A percentile compares a stretch with the other conserved stretches of the same genome.
These are phyloP conservation scores for Vulpes vulpes DNA, from an alignment of 2,113 vertebrate genomes.

Conservation along the genomic window DNA sequence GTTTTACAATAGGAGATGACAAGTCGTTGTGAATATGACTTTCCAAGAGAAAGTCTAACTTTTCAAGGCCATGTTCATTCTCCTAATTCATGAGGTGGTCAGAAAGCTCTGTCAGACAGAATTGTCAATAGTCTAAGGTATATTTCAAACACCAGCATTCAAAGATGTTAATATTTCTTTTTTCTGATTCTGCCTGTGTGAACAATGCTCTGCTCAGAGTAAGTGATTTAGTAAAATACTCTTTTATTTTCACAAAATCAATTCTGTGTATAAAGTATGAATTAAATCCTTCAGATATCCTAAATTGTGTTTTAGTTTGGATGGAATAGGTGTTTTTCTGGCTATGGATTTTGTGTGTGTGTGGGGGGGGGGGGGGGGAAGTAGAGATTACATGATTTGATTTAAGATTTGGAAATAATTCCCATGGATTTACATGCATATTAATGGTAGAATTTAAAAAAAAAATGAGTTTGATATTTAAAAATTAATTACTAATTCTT, in stretches of 20 bases:
- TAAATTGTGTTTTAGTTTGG: slow-evolving; percentile 37
- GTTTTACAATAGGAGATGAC: slow-evolving; percentile 70
- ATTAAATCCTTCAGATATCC: slow-evolving; percentile 19
- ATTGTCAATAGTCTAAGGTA: neutral
- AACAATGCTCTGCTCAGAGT: neutral
- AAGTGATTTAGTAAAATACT: slow-evolving; percentile 7
- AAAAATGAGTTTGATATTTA: slow-evolving; percentile 22
- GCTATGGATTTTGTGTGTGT: neutral
- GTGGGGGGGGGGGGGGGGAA: neutral
- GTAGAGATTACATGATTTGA: neutral
- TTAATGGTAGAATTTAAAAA: neutral
- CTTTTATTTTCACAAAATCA: slow-evolving; percentile 53
- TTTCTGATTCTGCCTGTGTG: slow-evolving; percentile 35
- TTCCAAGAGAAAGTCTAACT: slow-evolving; percentile 55
- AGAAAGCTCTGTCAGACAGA: slow-evolving; percentile 45
- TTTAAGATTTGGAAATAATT: slow-evolving; percentile 46
- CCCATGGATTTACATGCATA: neutral
- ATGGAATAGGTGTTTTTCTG: neutral
- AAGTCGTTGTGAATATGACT: slow-evolving; percentile 59
- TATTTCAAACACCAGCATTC: slow-evolving; percentile 15
- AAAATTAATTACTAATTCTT: slow-evolving; percentile 39
- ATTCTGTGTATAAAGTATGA: slow-evolving; percentile 25
- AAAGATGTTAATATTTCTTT: slow-evolving; percentile 39
- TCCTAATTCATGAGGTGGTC: slow-evolving; percentile 59
- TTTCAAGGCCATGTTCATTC: slow-evolving; percentile 52